phyloP scores from a whole-genome alignment of 2,888 invertebrate genomes.

The Lithosia quadra region DNA sequence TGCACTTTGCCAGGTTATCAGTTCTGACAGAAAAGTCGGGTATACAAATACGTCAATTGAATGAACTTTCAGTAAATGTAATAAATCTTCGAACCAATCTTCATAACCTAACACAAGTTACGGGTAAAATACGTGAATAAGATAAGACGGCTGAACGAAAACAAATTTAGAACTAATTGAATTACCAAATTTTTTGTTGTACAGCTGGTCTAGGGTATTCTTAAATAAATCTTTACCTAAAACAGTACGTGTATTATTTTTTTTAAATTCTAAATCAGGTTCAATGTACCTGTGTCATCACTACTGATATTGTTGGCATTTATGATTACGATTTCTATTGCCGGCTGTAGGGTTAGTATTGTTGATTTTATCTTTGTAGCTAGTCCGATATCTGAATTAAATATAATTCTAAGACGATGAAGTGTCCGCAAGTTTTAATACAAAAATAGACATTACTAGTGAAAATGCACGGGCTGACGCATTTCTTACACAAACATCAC shows the following conservation, averaged over 20 bases:
- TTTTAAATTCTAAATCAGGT: background rate
- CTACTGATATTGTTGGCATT: background rate
- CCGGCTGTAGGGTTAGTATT: conserved; percentile 8
- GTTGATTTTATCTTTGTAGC: conserved; percentile 20
- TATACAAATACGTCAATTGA: too few relatives aligned
- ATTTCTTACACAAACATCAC: conserved; percentile 74
- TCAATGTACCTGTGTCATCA: background rate
- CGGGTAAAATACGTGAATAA: background rate
- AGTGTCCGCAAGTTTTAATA: conserved; percentile 29
- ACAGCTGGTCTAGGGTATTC: background rate
- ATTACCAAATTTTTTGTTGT: background rate
- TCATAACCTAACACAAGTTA: background rate
- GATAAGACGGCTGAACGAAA: background rate
- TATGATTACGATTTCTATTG: conserved; percentile 7
- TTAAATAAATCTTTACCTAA: background rate
- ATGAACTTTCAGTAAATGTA: background rate
- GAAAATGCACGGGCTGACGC: conserved; percentile 83
- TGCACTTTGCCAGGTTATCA: background rate
- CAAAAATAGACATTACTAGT: conserved; percentile 33
- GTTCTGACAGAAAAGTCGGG: background rate
- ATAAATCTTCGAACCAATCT: background rate
- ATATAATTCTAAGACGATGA: conserved; percentile 30
- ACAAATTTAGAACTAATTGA: background rate
- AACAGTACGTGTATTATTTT: background rate
- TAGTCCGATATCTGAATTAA: conserved; percentile 55